phyloP scores from a whole-genome alignment of 2,113 vertebrate genomes.

The Rhinoderma darwinii region DNA sequence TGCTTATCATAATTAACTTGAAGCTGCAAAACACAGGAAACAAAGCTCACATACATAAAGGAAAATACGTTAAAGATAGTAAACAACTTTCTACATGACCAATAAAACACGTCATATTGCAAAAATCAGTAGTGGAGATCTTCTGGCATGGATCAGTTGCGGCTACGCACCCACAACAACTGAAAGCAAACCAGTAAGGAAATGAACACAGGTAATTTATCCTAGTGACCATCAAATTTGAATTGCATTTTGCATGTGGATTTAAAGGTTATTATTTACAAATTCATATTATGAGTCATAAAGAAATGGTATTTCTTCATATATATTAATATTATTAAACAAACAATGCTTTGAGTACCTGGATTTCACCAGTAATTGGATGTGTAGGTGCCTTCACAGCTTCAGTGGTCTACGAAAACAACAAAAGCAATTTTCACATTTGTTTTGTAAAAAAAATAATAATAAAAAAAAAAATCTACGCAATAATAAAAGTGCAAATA shows the following conservation, averaged over 20 bases:
- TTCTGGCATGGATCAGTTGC: background rate
- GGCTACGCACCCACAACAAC: background rate
- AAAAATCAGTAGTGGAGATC: background rate
- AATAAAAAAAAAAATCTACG: background rate
- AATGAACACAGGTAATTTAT: background rate
- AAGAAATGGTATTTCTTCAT: background rate
- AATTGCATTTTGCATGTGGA: background rate
- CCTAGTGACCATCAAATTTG: background rate
- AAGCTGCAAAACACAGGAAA: constrained; percentile 77
- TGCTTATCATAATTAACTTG: constrained; percentile 97
- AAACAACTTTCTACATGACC: background rate
- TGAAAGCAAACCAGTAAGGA: background rate
- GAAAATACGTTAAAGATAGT: background rate
- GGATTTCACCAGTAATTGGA: constrained; percentile 95
- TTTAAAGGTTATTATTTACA: background rate
- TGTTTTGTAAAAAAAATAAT: too few relatives aligned
- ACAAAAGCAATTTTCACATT: constrained; percentile 45
- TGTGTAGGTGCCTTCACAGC: constrained; percentile 79
- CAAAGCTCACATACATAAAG: constrained; percentile 22
- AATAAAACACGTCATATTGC: background rate
- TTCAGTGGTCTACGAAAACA: constrained; percentile 81
- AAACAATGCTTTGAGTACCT: constrained; percentile 76
- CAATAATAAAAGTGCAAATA: background rate
- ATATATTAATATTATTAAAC: background rate
- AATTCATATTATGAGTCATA: background rate